Evolutionary conservation across 2,888 invertebrate genomes (phyloP), one percentile per base, ranked within the genome.

Genomic region (Andrena marginata): DNA sequence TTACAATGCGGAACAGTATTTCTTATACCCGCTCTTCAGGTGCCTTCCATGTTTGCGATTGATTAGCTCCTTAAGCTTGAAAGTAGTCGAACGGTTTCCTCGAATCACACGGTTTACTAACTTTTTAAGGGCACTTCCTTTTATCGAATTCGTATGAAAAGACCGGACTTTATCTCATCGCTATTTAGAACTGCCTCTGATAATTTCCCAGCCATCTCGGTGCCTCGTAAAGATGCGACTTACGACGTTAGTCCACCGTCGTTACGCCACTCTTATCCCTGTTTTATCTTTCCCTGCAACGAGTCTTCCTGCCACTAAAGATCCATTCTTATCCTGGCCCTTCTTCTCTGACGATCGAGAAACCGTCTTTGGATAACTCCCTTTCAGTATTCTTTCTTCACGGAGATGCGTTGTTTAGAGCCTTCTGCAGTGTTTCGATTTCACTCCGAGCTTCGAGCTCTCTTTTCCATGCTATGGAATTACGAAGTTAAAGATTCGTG

Each of bases 171-270:
- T 75, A 80, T 65, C 69, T 75, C 65, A 33, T 29, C 64, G 10
- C 80, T 71, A 65, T 67, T 82, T 80, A 82, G 51, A 69, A 67
- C 82, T 71, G 72, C 60, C 67, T 26, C 77, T 83, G 84, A 85
- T 85, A 85, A 85, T 85, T 85, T 86, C 80, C 77, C 80, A 77
- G 77, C 77, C 70, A 75, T 81, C 73, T 54, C 65, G 68, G 78
- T 85, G 80, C 71, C 87, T 92, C 92, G 89, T 92, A 92, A 91
- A 92, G 88, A 89, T 80, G 87, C 85, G 89, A 90, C 89, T 91
- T 91, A 91, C 87, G 89, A 90, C 89, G 84, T 86, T 83, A 82
- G 86, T 82, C 82, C 84, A 84, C 84, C 85, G 85, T 89, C 83
- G 88, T 91, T 91, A 90, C 88, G 89, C 80, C 70, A 56, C 67